These are phyloP conservation scores for Dendrocopos noguchii DNA, from an alignment of 2,113 vertebrate genomes.

Conservation along the genomic window DNA sequence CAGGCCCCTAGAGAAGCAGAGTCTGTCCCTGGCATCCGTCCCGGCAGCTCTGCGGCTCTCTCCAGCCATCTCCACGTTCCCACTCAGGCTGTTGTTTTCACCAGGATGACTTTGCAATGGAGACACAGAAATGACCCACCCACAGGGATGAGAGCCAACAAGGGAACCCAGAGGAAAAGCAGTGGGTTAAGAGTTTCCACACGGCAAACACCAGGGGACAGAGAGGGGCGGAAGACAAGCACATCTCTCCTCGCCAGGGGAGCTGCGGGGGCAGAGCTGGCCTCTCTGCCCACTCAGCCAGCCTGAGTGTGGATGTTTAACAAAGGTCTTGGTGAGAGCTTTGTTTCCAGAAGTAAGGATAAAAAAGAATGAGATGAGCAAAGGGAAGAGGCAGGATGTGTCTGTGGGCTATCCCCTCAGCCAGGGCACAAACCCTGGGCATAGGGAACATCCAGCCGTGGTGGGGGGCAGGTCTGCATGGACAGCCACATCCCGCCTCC, in stretches of 20 bases:
- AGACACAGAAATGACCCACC: slow-evolving; percentile 16
- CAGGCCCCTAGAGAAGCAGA: background rate
- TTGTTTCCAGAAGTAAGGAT: background rate
- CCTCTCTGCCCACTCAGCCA: background rate
- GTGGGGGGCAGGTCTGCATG: background rate
- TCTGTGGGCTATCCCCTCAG: background rate
- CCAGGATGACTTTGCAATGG: background rate
- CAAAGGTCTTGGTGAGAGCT: background rate
- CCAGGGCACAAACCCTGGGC: rapidly evolving
- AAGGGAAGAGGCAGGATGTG: background rate
- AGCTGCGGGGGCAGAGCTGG: background rate
- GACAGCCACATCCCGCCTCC: background rate
- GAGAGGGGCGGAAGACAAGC: background rate
- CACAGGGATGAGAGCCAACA: background rate
- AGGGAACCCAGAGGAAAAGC: background rate
- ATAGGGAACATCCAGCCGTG: rapidly evolving
- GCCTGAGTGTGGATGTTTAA: background rate
- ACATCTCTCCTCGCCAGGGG: background rate
- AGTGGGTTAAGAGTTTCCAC: slow-evolving; percentile 19
- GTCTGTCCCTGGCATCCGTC: background rate
- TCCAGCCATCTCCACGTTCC: background rate
- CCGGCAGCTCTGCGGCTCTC: background rate
- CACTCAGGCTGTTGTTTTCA: background rate
- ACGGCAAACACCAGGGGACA: background rate
- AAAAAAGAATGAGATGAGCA: background rate